Evolutionary conservation across 2,113 vertebrate species (phyloP), one percentile per base, ranked within the genome.

Genomic region (Pimephales promelas): DNA sequence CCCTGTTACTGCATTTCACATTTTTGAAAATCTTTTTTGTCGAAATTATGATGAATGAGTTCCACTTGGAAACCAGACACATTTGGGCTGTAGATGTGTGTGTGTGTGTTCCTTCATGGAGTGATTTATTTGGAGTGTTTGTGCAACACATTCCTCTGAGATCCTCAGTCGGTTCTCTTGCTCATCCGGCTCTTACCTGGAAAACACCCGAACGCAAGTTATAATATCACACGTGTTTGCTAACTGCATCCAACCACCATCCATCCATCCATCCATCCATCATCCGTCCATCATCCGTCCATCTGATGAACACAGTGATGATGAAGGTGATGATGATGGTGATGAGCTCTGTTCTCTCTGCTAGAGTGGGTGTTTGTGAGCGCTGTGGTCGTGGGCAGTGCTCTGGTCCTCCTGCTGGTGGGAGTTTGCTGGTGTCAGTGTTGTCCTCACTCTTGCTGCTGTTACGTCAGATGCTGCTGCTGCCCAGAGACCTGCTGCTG

Each of bases 341-440:
- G 11, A 10, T 73, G 70, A 9, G 2, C 6, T 56, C 10, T 83
- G 22, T 10, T 68, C 64, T 88, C 62, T 90, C 75, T 89, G 4
- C 52, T 90, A 99, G 98, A 99, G 89, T 99, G 98, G 98, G 95
- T 95, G 88, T 99, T 99, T 90, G 97, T 99, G 64, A 92, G 92
- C 47, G 93, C 96, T 45, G 97, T 99, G 88, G 93, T 95, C 36
- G 90, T 98, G 80, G 97, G 97, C 5, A 90, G 93, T 0, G 89
- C 96, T 84, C 93, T 98, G 26, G 95, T 97, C 93, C 95, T 98
- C 81, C 92, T 98, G 22, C 85, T 99, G 90, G 92, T 97, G 84
- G 97, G 97, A 2, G 91, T 99, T 88, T 99, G 98, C 90, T 99
- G 98, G 97, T 99, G 98, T 92, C 97, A 99, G 91, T 99, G 98